These are phyloP conservation scores for Gallinago nigripennis DNA, from an alignment of 2,797 vertebrate species.

Conservation along the genomic window DNA sequence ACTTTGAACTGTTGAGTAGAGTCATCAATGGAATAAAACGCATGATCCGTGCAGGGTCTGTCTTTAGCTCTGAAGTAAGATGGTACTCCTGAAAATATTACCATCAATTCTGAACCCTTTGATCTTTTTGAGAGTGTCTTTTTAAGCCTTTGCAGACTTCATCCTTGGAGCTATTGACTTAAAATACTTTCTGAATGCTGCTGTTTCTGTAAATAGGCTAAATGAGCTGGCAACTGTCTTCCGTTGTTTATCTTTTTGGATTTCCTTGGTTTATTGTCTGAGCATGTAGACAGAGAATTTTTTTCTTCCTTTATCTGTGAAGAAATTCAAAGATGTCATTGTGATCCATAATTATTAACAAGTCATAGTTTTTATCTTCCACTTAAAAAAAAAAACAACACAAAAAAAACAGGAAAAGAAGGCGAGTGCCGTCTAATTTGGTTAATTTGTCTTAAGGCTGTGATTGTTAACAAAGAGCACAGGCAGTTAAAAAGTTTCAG, in stretches of 20 bases:
- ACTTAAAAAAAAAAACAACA: neutral
- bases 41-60: neutral
- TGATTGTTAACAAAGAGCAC: neutral
- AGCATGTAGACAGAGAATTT: neutral
- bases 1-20: neutral
- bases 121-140: slow-evolving; percentile 37
- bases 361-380: neutral
- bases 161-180: slow-evolving; percentile 45
- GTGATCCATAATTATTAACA: neutral
- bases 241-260: neutral
- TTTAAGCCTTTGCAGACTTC: slow-evolving; percentile 41
- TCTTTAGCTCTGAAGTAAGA: slow-evolving; percentile 32
- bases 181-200: neutral
- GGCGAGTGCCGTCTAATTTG: neutral
- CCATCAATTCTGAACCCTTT: neutral
- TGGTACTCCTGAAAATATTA: slow-evolving; percentile 31
- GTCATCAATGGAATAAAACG: slow-evolving; percentile 14
- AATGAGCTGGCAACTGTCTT: slow-evolving; percentile 46
- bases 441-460: neutral
- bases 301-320: neutral
- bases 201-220: slow-evolving; percentile 50
- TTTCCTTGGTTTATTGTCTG: neutral
- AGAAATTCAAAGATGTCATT: neutral
- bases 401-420: neutral
- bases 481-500: neutral